phyloP scores from a whole-genome alignment of 1,140 invertebrate species.

The Diplogasteroides magnus region DNA sequence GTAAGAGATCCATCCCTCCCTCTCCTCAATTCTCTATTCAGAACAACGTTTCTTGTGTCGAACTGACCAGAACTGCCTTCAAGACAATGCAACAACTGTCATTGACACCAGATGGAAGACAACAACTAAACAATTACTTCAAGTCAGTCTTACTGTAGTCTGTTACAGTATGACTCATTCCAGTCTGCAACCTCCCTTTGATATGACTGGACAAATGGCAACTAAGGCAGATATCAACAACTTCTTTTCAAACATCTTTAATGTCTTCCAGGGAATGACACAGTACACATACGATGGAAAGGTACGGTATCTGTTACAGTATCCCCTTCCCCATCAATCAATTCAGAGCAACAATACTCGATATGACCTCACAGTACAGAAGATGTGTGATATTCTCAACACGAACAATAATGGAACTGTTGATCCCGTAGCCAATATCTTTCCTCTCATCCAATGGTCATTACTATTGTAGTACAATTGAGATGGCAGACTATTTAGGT shows the following conservation, averaged over 20 bases:
- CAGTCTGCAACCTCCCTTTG: slow-evolving; percentile 22
- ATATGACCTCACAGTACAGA: slow-evolving; percentile 5
- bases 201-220: background rate
- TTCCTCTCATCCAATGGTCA: too few species aligned
- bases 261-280: slow-evolving; percentile 29
- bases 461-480: too few species aligned
- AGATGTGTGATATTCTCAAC: slow-evolving; percentile 7
- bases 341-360: slow-evolving; percentile 26
- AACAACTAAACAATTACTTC: slow-evolving; percentile 20
- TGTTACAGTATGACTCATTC: background rate
- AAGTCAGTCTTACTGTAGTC: slow-evolving; percentile 12
- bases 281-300: slow-evolving; percentile 36
- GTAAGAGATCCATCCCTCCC: background rate
- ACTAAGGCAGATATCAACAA: slow-evolving; percentile 26
- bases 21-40: slow-evolving; percentile 14
- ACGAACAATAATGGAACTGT: too few species aligned
- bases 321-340: background rate
- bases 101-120: slow-evolving; percentile 6
- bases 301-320: too few species aligned
- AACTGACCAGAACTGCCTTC: slow-evolving; percentile 16
- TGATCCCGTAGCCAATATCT: too few species aligned
- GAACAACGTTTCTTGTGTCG: slow-evolving; percentile 14
- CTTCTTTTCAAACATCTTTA: slow-evolving; percentile 29
- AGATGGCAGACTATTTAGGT: too few species aligned
- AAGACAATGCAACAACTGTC: slow-evolving; percentile 23